A percentile compares a stretch with the other conserved stretches of the same genome.
Evolutionary conservation across 37 sponge, comb jelly and placozoan genomes (phyloP).

Genomic region (Cliona cf. orientalis): DNA sequence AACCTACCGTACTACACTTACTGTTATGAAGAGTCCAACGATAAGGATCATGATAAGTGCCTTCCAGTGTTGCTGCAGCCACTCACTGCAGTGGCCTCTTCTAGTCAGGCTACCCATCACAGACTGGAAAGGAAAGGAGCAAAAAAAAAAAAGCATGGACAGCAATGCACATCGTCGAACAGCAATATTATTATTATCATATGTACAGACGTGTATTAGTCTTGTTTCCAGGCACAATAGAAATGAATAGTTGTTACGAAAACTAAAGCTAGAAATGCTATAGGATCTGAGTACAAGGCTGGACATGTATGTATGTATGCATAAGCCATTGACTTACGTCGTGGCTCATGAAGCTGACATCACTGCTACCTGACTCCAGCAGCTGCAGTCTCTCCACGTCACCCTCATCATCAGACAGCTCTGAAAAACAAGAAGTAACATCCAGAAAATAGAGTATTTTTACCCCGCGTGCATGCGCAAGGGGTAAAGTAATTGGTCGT

Average conservation of each 20-base stretch:
- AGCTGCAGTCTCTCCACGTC: constrained; percentile 52
- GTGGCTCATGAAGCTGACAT: constrained; percentile 41
- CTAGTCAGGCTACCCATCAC: background rate
- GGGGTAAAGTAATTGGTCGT: too few species aligned
- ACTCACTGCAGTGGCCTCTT: constrained; percentile 12
- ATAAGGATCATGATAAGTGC: background rate
- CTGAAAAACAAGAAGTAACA: constrained; percentile 1
- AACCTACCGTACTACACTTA: constrained; percentile 6
- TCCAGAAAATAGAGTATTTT: background rate
- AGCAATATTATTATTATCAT: too few species aligned
- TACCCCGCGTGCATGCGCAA: too few species aligned
- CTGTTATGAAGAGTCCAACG: constrained; percentile 3
- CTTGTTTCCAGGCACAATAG: too few species aligned
- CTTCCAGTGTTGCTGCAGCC: constrained; percentile 4
- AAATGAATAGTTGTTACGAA: too few species aligned
- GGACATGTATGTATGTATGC: background rate
- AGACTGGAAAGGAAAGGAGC: background rate
- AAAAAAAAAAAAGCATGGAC: too few species aligned
- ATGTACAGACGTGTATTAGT: too few species aligned
- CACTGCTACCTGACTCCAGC: constrained; percentile 32
- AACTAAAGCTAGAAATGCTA: background rate
- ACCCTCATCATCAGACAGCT: constrained; percentile 11
- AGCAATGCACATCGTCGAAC: too few species aligned
- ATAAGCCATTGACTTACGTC: constrained; percentile 1
- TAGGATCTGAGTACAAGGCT: background rate